Evolutionary conservation across 1,140 invertebrate genomes (phyloP).

Genomic region (Scaptomyza hsui): DNA sequence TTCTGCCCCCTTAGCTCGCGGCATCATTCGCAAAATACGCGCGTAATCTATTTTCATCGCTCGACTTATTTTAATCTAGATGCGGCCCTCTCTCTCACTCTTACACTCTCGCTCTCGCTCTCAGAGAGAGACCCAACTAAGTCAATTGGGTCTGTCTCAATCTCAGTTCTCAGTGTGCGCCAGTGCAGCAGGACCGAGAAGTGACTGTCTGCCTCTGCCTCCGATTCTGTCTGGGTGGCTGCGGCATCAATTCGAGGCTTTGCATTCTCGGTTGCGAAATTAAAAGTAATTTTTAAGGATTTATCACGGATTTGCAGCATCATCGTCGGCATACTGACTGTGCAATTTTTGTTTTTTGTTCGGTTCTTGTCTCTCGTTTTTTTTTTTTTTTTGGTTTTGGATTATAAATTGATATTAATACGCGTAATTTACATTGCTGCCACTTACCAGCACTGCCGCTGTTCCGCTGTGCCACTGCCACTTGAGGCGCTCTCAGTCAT

Average conservation of each 20-base stretch:
- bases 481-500: conserved; percentile 26
- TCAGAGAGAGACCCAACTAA: conserved; percentile 25
- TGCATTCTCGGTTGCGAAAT: conserved; percentile 56
- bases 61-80: conserved; percentile 71
- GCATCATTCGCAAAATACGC: conserved; percentile 63
- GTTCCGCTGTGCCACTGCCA: conserved; percentile 19
- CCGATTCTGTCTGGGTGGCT: not conserved
- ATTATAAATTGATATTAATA: conserved; percentile 72
- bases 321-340: conserved; percentile 52
- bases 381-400: conserved; percentile 46
- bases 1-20: not conserved
- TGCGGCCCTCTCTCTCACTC: conserved; percentile 22
- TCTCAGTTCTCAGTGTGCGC: conserved; percentile 13
- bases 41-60: conserved; percentile 72
- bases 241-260: conserved; percentile 55
- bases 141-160: conserved; percentile 31
- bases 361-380: conserved; percentile 7
- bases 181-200: conserved; percentile 30
- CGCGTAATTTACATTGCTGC: conserved; percentile 67
- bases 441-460: conserved; percentile 40
- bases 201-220: too few species aligned
- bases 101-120: not conserved
- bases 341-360: conserved; percentile 11
- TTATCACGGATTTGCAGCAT: conserved; percentile 67
- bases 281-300: conserved; percentile 71